Percentiles rank a stretch among this genome's conserved stretches.
These are phyloP conservation scores for Isurus oxyrinchus DNA, from an alignment of 2,113 vertebrate genomes.

Conservation along the genomic window DNA sequence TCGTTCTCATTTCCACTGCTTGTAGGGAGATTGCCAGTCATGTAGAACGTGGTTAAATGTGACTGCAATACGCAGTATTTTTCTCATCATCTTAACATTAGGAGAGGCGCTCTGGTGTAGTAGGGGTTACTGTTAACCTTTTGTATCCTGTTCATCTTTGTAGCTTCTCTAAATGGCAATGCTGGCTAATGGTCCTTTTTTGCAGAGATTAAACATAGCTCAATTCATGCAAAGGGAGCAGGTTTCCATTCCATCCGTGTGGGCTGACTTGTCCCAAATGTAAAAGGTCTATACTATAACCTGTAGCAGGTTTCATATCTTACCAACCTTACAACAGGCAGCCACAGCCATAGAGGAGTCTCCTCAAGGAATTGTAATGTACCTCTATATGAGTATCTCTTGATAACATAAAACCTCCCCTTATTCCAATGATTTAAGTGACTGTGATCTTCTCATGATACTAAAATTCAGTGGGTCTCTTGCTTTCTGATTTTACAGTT, in stretches of 20 bases:
- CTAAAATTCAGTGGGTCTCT: neutral
- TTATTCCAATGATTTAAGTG: neutral
- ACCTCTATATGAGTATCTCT: neutral
- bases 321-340: neutral
- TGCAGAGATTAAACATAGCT: neutral
- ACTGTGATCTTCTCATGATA: neutral
- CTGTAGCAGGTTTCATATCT: neutral
- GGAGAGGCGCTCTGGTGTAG: neutral
- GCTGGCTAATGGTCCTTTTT: neutral
- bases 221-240: neutral
- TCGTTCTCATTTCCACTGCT: neutral
- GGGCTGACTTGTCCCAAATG: neutral
- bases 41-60: neutral
- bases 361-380: neutral
- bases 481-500: neutral
- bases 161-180: neutral
- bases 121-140: neutral
- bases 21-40: neutral
- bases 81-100: neutral
- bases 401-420: neutral
- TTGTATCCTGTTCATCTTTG: neutral
- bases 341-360: neutral
- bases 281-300: neutral
- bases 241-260: neutral
- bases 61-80: neutral